Conservation (phyloP, 2,888 invertebrate genomes). For the Drosophila prostipennis region DNA sequence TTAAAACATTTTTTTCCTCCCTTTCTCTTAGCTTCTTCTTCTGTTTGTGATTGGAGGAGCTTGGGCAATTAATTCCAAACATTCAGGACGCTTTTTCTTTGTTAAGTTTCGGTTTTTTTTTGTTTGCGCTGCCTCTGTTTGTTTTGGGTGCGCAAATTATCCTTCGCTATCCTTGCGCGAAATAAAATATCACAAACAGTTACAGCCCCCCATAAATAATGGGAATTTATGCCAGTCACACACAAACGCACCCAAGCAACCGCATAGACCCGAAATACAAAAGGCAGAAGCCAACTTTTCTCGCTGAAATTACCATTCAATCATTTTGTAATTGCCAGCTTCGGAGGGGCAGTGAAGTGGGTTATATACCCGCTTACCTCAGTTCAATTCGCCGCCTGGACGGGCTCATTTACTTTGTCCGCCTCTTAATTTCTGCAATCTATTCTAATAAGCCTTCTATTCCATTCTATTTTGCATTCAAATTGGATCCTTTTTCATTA, state of each 20-base stretch:
- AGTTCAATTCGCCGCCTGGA: slow-evolving; percentile 27
- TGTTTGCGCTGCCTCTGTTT: slow-evolving; percentile 6
- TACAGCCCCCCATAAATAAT: slow-evolving; percentile 82
- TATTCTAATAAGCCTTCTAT: slow-evolving; percentile 71
- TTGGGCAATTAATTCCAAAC: slow-evolving; percentile 80
- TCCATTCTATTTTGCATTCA: slow-evolving; percentile 46
- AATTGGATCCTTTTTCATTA: slow-evolving; percentile 55
- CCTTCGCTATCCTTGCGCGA: slow-evolving; percentile 75
- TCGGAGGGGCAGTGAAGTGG: slow-evolving; percentile 8
- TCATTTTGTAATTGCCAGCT: slow-evolving; percentile 78
- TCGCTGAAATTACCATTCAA: slow-evolving; percentile 79
- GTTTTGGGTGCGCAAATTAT: slow-evolving; percentile 70
- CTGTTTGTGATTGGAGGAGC: slow-evolving; percentile 61
- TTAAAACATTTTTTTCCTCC: slow-evolving; percentile 76
- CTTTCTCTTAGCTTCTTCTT: slow-evolving; percentile 46
- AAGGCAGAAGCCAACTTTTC: slow-evolving; percentile 59
- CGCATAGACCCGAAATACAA: slow-evolving; percentile 41
- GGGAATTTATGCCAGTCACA: slow-evolving; percentile 80
- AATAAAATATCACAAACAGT: slow-evolving; percentile 83
- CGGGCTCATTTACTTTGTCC: slow-evolving; percentile 52
- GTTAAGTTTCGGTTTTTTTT: slow-evolving; percentile 66
- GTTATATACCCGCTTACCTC: slow-evolving; percentile 27
- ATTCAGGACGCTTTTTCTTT: slow-evolving; percentile 80
- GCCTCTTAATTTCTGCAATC: slow-evolving; percentile 68
- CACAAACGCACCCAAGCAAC: slow-evolving; percentile 3